phyloP scores from a whole-genome alignment of 2,797 vertebrate genomes.

The Clarias platycephalus region DNA sequence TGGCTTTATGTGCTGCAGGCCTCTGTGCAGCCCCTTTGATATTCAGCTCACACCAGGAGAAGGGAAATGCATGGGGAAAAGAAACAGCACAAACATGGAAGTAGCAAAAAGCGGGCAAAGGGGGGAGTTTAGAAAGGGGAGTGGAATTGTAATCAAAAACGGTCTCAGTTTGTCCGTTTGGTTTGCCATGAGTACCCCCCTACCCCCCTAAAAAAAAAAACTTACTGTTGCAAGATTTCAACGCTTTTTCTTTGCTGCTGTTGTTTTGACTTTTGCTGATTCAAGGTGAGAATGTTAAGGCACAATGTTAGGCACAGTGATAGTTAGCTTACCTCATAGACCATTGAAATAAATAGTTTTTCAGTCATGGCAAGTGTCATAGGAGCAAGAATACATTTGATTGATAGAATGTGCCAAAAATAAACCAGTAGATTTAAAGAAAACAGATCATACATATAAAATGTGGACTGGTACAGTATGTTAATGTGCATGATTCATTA shows the following conservation, averaged over 20 bases:
- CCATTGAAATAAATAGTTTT: not conserved
- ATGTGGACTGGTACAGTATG: not conserved
- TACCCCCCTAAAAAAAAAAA: slow-evolving; percentile 60
- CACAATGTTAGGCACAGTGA: slow-evolving; percentile 52
- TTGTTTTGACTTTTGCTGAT: slow-evolving; percentile 47
- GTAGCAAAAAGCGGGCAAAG: slow-evolving; percentile 72
- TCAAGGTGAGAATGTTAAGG: slow-evolving; percentile 65
- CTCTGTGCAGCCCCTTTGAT: slow-evolving; percentile 84
- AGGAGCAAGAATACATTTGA: not conserved
- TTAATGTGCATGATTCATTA: not conserved
- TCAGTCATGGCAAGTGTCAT: not conserved
- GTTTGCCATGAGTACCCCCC: slow-evolving; percentile 83
- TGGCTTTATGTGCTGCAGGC: slow-evolving; percentile 79
- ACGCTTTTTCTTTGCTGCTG: slow-evolving; percentile 41
- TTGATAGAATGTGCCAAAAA: not conserved
- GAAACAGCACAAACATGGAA: slow-evolving; percentile 72
- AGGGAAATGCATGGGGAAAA: slow-evolving; percentile 81
- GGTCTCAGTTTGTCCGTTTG: slow-evolving; percentile 81
- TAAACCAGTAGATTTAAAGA: not conserved
- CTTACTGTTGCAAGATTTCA: slow-evolving; percentile 71
- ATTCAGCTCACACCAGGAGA: slow-evolving; percentile 86
- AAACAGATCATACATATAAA: not conserved
- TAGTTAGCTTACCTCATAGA: not conserved
- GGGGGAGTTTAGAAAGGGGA: slow-evolving; percentile 50
- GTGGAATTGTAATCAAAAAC: slow-evolving; percentile 77